These are phyloP conservation scores for Paramormyrops kingsleyae DNA, from an alignment of 2,113 vertebrate species.

Conservation along the genomic window DNA sequence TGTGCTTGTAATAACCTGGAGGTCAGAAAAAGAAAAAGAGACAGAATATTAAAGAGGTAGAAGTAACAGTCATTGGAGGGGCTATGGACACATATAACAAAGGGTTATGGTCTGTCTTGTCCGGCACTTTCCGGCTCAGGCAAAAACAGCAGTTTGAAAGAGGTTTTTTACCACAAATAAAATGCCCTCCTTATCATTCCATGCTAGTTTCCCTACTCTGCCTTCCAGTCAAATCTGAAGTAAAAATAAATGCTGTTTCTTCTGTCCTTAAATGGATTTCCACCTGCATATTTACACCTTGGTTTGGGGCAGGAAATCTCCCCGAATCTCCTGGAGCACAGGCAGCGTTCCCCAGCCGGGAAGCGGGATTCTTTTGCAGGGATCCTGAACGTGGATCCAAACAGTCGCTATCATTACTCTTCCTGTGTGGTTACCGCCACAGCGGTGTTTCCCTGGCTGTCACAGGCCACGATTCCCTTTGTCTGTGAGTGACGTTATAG, in stretches of 20 bases:
- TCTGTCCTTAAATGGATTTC: not conserved
- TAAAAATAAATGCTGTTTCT: not conserved
- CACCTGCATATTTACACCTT: not conserved
- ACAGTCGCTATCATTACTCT: not conserved
- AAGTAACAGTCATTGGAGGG: not conserved
- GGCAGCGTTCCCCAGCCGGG: too few species aligned
- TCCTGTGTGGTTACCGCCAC: too few species aligned
- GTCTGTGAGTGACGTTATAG: not conserved
- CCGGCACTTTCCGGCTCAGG: not conserved
- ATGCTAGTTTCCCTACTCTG: not conserved
- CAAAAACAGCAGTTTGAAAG: not conserved
- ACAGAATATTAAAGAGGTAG: not conserved
- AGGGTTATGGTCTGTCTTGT: not conserved
- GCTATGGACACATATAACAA: not conserved
- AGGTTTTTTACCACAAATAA: not conserved
- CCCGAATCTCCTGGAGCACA: not conserved
- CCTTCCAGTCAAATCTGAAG: not conserved
- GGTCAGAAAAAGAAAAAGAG: not conserved
- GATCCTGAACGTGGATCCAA: not conserved
- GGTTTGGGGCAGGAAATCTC: not conserved
- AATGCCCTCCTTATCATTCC: not conserved
- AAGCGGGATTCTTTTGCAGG: not conserved
- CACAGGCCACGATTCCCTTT: not conserved
- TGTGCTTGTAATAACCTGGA: not conserved
- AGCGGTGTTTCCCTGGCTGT: not conserved